Base-by-base conservation (phyloP, 2,888 invertebrate genomes). In the Dexiosoma caninum region DNA sequence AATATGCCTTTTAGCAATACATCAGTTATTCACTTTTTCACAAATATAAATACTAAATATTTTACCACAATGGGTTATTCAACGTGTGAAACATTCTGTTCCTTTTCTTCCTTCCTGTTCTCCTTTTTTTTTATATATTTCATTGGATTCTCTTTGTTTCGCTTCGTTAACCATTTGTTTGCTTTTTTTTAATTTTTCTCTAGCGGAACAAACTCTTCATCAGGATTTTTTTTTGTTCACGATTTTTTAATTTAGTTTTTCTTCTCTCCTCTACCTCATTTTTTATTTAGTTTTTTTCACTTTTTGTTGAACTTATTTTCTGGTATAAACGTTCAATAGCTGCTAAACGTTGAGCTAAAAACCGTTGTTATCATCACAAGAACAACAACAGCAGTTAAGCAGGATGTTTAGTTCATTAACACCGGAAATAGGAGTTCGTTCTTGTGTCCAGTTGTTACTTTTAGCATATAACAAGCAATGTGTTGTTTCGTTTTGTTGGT, bases 391-490 rank as follows among this genome's bases (percentile, higher is more conserved):
- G 32, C 53, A 62, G 77, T 40, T 51, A 51, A 67, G 66, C 79
- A 77, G 83, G 84, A 83, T 80, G 83, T 84, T 80, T 81, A 77
- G 84, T 83, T 84, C 83, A 84, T 83, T 84, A 82, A 83, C 83
- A 83, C 83, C 83, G 84, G 84, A 83, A 81, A 82, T 81, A 76
- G 81, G 82, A 82, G 81, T 82, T 74, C 59, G 57, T 64, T 44
- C 40, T 53, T 35, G 59, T 74, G 67, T 59, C 69, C 70, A 70
- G 75, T 78, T 69, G 66, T 77, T 70, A 76, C 70, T 46, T 60
- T 40, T 42, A 44, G 53, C 53, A 46, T 67, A 44, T 32, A 42
- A 14, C 19, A 42, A 21, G 14, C 8, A 35, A 32, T 14, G 6
- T 14, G 21, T 66, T 59, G 49, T 40, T 66, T 19, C 12, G 6